A percentile compares a stretch with the other conserved stretches of the same genome.
These are phyloP conservation scores for Drosophila willistoni DNA, from an alignment of 1,140 invertebrate genomes.

Conservation along the genomic window DNA sequence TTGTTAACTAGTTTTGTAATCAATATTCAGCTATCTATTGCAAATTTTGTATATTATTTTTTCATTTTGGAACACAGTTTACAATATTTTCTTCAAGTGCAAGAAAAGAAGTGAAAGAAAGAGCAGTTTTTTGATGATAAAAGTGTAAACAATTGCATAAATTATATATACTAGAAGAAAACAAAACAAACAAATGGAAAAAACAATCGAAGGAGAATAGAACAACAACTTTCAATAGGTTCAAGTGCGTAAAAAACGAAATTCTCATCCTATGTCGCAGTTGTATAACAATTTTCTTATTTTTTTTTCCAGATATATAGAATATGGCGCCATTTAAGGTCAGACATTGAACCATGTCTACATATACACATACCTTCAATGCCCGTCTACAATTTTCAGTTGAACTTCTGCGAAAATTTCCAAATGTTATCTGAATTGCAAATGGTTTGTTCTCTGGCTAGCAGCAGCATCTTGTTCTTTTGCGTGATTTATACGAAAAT, in stretches of 20 bases:
- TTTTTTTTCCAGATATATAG: not conserved
- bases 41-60: too few species aligned
- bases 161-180: slow-evolving; percentile 5
- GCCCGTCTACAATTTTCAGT: slow-evolving; percentile 25
- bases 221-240: slow-evolving; percentile 2
- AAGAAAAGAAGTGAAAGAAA: not conserved
- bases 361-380: not conserved
- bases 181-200: slow-evolving; percentile 9
- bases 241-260: slow-evolving; percentile 10
- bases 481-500: slow-evolving; percentile 55
- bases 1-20: too few species aligned
- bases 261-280: slow-evolving; percentile 4
- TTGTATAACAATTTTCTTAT: slow-evolving; percentile 6
- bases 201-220: not conserved
- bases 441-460: slow-evolving; percentile 52
- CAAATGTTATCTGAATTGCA: slow-evolving; percentile 61
- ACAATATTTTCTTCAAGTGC: not conserved
- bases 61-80: not conserved
- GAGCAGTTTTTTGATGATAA: slow-evolving; percentile 4
- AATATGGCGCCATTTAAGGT: slow-evolving; percentile 68
- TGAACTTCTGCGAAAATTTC: slow-evolving; percentile 50
- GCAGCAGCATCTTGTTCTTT: slow-evolving; percentile 22
- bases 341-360: slow-evolving; percentile 58
- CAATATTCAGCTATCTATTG: too few species aligned
- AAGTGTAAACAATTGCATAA: slow-evolving; percentile 9